These are phyloP conservation scores for Agriotes lineatus DNA, from an alignment of 2,888 invertebrate genomes.

Conservation along the genomic window DNA sequence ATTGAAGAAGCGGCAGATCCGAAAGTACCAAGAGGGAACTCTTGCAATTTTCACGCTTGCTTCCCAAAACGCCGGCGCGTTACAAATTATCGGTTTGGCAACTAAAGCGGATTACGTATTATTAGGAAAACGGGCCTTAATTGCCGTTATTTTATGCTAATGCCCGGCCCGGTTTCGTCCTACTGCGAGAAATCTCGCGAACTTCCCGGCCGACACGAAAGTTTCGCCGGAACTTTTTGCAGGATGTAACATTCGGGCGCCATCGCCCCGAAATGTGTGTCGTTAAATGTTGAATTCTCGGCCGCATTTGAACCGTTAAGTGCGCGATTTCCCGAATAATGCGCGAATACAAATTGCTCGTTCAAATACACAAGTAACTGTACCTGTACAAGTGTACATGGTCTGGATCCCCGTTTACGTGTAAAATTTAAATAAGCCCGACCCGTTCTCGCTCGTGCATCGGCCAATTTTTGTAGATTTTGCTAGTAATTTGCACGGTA, in stretches of 20 bases:
- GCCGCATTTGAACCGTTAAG: slow-evolving; percentile 7
- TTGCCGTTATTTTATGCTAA: not conserved
- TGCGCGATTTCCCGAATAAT: slow-evolving; percentile 6
- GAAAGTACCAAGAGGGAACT: slow-evolving; percentile 21
- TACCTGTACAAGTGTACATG: slow-evolving; percentile 23
- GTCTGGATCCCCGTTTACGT: slow-evolving; percentile 20
- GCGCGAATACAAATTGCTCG: slow-evolving; percentile 20
- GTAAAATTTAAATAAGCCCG: slow-evolving; percentile 15
- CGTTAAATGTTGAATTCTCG: slow-evolving; percentile 2
- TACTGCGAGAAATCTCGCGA: not conserved
- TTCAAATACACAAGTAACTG: slow-evolving; percentile 19
- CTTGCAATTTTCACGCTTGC: slow-evolving; percentile 28
- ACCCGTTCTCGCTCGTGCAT: slow-evolving; percentile 4
- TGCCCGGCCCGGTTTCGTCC: too few species aligned
- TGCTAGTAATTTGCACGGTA: slow-evolving; percentile 3
- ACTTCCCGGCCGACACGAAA: not conserved
- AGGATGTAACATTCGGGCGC: not conserved
- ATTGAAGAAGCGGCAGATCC: not conserved
- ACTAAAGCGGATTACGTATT: not conserved
- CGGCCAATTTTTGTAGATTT: too few species aligned
- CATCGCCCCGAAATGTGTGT: not conserved
- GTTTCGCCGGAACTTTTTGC: not conserved
- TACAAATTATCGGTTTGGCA: slow-evolving; percentile 9
- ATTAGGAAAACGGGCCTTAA: not conserved
- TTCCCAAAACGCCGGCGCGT: slow-evolving; percentile 25